Base-by-base conservation (phyloP, 2,888 invertebrate species). In the Romanomermis culicivorax region DNA sequence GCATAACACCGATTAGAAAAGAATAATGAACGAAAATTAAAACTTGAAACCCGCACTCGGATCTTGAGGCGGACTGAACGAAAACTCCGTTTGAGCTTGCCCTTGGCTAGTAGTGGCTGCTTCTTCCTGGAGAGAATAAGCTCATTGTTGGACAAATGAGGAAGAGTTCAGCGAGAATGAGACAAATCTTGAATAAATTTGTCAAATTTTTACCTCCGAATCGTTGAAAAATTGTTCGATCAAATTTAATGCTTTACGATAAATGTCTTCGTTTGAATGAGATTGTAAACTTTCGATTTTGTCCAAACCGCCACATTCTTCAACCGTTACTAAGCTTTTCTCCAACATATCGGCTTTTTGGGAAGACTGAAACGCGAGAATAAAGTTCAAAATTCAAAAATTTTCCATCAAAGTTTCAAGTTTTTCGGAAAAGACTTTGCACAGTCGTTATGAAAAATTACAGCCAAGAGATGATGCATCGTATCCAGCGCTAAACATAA, bases 311-410 rank as follows among this genome's bases (percentile, higher is more conserved):
- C 85, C 87, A 58, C 81, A 79, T 71, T 91, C 87, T 70, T 95
- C 93, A 52, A 95, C 77, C 72, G 81, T 78, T 29, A 84, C 68
- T 54, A 83, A 83, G 0, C 88, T 75, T 20, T 77, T 76, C 3
- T 87, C 84, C 1, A 79, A 73, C 66, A 85, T 81, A 1, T 80
- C 81, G 58, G 79, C 75, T 65, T 81, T 82, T 42, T 79, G 78
- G 0, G 87, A 86, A 55, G 81, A 80, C 79, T 81, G 67, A 42
- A 42, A 23, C 36, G 20, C 3, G 17, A 48, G 29, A n/a, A n/a
- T n/a, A n/a, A n/a, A 50, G 50, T 30, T 11, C 2, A 43, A 49
- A 45, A 25, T 30, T 51, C 14, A 25, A 17, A 48, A 20, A n/a
- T n/a, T n/a, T n/a, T n/a, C n/a, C n/a, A n/a, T n/a, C n/a, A 7